Conservation (phyloP, 2,113 vertebrate genomes). For the Platycercus adscitus region DNA sequence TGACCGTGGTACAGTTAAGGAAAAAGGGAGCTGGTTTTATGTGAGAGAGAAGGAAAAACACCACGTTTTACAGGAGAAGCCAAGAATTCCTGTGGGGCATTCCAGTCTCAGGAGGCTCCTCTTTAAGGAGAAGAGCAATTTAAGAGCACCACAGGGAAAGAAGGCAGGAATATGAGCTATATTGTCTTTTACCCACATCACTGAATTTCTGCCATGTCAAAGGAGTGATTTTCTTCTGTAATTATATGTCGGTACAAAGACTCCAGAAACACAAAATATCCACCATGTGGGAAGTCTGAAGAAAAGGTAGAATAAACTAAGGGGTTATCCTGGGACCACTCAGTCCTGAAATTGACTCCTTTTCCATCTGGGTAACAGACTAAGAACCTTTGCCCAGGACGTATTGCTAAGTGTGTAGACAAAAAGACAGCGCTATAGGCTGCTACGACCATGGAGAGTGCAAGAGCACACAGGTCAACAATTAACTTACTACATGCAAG, state of each 20-base stretch:
- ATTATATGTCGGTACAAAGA: not conserved
- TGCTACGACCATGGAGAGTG: not conserved
- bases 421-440: not conserved
- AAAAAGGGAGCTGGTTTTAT: not conserved
- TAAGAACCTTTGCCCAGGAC: not conserved
- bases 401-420: not conserved
- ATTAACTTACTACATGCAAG: not conserved
- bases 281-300: not conserved
- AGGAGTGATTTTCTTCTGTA: constrained; percentile 5
- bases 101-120: not conserved
- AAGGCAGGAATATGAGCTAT: not conserved
- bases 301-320: not conserved
- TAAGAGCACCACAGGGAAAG: not conserved
- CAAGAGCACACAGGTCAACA: not conserved
- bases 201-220: not conserved
- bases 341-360: not conserved
- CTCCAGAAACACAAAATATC: not conserved
- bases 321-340: not conserved
- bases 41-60: not conserved
- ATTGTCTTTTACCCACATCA: not conserved
- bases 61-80: not conserved
- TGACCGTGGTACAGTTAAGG: not conserved
- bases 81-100: not conserved
- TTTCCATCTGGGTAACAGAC: not conserved
- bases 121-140: not conserved